Evolutionary conservation across 2,888 invertebrate species (phyloP), one percentile per base, ranked within the genome.

Genomic region (Hyposoter didymator): DNA sequence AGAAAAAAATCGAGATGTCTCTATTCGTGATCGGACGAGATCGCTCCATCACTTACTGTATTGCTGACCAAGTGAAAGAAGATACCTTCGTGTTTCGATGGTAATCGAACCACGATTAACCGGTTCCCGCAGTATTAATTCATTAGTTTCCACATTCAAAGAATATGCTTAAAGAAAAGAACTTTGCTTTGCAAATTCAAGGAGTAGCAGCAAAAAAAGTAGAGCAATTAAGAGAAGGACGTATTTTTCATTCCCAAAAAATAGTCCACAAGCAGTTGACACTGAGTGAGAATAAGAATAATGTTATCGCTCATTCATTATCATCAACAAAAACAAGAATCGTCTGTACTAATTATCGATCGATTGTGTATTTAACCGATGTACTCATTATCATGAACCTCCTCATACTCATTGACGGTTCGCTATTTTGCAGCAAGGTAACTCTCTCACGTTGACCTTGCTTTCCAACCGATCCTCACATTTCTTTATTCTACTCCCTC

Each of bases 71-170:
- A 52, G 49, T 55, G 82, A 52, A 82, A 82, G n/a, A 55, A 72
- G 76, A 76, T 72, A 82, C 45, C 32, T 64, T 64, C 28, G 64
- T 72, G 14, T 64, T 28, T 52, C 43, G 43, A 19, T 78, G 43
- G 49, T 70, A 76, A 82, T 78, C 70, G 76, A 76, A 66, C 52
- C 82, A 19, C 64, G 28, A 64, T 64, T 76, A 64, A 72, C 76
- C 64, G 12, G 43, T 64, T 72, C 22, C 45, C 76, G 59, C 35
- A 52, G 28, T 39, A 49, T 59, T 76, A 52, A 78, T 66, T 52
- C 70, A 64, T 69, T 73, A 43, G 52, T 64, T 59, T 12, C 64
- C 59, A 22, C 32, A 52, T 64, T 72, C 19, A 52, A 43, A 12
- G 32, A 39, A 49, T 59, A 7, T 69, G 28, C 32, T 14, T 14